These are phyloP conservation scores for Cyphomyrmex costatus DNA, from an alignment of 1,140 invertebrate genomes.

Conservation along the genomic window DNA sequence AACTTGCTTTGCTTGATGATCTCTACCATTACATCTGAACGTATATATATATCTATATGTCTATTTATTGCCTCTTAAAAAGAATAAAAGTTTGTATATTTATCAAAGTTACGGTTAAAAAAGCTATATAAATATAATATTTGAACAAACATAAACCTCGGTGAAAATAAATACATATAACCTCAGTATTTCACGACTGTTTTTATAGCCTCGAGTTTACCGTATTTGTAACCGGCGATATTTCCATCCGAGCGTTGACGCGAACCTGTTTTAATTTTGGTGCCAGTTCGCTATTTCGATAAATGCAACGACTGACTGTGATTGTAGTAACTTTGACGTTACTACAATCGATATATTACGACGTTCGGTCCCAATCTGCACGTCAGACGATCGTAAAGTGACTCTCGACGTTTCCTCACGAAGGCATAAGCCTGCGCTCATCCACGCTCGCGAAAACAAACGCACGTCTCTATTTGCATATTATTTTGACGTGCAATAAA, in stretches of 20 bases:
- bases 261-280: slow-evolving; percentile 10
- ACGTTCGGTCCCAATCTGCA: slow-evolving; percentile 46
- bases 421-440: neutral
- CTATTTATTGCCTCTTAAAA: neutral
- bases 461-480: slow-evolving; percentile 63
- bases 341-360: too few species aligned
- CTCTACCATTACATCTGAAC: neutral
- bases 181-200: neutral
- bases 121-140: neutral
- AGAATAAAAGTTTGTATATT: neutral
- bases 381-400: slow-evolving; percentile 24
- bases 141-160: neutral
- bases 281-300: slow-evolving; percentile 6
- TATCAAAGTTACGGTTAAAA: neutral
- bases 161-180: neutral
- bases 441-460: slow-evolving; percentile 5
- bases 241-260: slow-evolving; percentile 28
- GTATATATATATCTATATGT: neutral
- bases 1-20: neutral
- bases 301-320: neutral
- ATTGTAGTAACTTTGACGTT: slow-evolving; percentile 27
- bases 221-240: slow-evolving; percentile 29
- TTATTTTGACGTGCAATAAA: slow-evolving; percentile 74
- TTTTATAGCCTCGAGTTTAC: neutral
- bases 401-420: slow-evolving; percentile 1